Percentiles rank a stretch among this genome's conserved stretches.
These are phyloP conservation scores for Rhynchonycteris naso DNA, from an alignment of 2,797 vertebrate species.

Conservation along the genomic window DNA sequence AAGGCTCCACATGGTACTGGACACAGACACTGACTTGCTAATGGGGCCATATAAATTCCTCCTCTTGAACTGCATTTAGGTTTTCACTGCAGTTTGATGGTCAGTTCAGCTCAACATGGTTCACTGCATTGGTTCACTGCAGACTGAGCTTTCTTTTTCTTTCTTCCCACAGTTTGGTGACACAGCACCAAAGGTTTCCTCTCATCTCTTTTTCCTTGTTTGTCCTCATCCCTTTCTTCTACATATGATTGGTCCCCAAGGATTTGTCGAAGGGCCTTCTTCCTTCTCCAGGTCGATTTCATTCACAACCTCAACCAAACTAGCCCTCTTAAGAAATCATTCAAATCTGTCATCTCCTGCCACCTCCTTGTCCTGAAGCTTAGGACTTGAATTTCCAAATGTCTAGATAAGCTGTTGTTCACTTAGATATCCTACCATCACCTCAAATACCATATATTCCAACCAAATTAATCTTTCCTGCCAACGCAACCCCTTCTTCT, in stretches of 20 bases:
- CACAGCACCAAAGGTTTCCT: neutral
- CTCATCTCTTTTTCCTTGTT: neutral
- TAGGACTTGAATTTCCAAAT: neutral
- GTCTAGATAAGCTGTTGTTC: neutral
- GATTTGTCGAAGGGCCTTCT: neutral
- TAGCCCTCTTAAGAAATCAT: neutral
- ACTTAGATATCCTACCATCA: neutral
- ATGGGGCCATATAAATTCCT: neutral
- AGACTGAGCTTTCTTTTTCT: neutral
- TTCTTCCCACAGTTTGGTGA: neutral
- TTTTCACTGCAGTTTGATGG: neutral
- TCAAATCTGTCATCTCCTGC: neutral
- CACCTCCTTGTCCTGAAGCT: neutral
- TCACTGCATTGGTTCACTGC: fast-evolving
- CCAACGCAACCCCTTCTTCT: neutral
- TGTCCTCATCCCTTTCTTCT: neutral
- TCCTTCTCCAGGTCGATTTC: neutral
- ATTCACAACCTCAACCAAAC: neutral
- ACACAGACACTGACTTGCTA: neutral
- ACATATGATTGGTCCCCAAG: neutral
- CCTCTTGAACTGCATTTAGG: neutral
- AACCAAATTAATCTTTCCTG: neutral
- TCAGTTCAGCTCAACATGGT: neutral
- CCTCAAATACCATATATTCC: neutral
- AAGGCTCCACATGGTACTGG: neutral